Evolutionary conservation across 2,797 vertebrate species (phyloP).

Genomic region (Sebastes alutus): DNA sequence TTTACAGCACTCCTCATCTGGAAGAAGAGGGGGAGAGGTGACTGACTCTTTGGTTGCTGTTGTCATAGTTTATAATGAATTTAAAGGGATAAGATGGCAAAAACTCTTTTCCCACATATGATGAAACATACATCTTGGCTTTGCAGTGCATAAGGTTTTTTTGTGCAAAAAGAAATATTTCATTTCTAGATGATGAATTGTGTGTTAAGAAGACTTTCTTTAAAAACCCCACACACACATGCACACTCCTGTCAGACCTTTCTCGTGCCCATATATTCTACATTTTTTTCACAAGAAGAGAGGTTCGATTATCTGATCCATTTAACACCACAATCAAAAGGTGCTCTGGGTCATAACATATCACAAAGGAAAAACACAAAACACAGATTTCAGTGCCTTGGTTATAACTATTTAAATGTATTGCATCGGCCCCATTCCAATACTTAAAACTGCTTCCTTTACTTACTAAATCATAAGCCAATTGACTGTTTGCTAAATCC

Average conservation of each 20-base stretch:
- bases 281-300: not conserved
- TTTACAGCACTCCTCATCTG: conserved; percentile 7
- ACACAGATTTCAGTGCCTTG: conserved; percentile 22
- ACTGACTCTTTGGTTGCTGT: conserved; percentile 50
- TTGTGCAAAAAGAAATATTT: conserved; percentile 12
- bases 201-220: not conserved
- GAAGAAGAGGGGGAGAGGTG: conserved; percentile 8
- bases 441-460: conserved; percentile 11
- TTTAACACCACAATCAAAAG: conserved; percentile 16
- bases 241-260: not conserved
- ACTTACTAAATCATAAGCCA: not conserved
- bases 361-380: conserved; percentile 33
- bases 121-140: not conserved
- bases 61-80: not conserved
- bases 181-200: not conserved
- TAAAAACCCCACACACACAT: not conserved
- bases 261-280: not conserved
- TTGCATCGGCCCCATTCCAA: conserved; percentile 49
- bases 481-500: conserved; percentile 13
- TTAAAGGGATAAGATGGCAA: conserved; percentile 31
- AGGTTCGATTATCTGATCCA: not conserved
- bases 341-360: conserved; percentile 5
- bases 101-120: not conserved
- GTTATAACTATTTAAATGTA: conserved; percentile 15
- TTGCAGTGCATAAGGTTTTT: conserved; percentile 1